Percentiles rank a stretch among this genome's conserved stretches.
phyloP scores from a whole-genome alignment of 2,888 invertebrate species.

The Polia nebulosa region DNA sequence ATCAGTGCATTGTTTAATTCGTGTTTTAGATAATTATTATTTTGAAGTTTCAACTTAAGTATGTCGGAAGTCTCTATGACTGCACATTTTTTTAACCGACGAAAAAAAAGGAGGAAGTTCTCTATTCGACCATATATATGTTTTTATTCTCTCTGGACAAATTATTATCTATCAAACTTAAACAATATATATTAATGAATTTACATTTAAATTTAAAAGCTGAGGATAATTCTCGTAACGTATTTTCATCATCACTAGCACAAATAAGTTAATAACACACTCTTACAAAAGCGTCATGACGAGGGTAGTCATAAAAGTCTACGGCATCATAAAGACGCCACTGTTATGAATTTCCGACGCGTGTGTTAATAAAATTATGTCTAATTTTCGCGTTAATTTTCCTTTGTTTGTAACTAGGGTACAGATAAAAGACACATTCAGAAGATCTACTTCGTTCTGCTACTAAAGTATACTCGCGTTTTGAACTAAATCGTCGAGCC shows the following conservation, averaged over 20 bases:
- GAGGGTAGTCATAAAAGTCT: constrained; percentile 51
- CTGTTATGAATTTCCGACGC: constrained; percentile 45
- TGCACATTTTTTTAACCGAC: too few species aligned
- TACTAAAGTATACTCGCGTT: background rate
- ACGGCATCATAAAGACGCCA: constrained; percentile 29
- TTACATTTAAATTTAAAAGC: background rate
- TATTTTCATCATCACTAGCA: background rate
- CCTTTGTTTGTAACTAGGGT: constrained; percentile 45
- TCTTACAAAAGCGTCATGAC: constrained; percentile 28
- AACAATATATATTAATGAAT: background rate
- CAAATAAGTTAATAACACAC: too few species aligned
- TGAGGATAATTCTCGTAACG: constrained; percentile 5
- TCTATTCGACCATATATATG: too few species aligned
- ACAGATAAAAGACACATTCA: constrained; percentile 5
- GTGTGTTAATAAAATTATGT: constrained; percentile 42
- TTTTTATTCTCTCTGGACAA: too few species aligned
- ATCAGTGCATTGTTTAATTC: too few species aligned
- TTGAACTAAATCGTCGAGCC: too few species aligned
- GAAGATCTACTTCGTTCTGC: constrained; percentile 20
- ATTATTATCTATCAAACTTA: background rate
- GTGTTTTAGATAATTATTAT: too few species aligned
- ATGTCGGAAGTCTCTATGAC: too few species aligned
- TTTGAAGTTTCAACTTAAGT: too few species aligned
- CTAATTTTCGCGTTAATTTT: constrained; percentile 50
- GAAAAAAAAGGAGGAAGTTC: too few species aligned